These are phyloP conservation scores for Brienomyrus brachyistius DNA, from an alignment of 2,113 vertebrate species.

Conservation along the genomic window DNA sequence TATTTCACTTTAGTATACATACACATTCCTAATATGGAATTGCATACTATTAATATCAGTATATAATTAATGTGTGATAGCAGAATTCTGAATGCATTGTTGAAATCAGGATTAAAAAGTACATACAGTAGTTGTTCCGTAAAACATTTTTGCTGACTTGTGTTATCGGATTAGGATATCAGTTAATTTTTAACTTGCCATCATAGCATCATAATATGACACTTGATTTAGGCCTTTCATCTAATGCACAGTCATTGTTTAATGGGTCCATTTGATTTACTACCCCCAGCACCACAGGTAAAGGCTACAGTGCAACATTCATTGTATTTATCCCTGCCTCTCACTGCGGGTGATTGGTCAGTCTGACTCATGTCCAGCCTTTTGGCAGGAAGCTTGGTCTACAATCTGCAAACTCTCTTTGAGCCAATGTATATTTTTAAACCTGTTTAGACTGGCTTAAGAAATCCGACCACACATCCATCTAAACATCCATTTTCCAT, in stretches of 20 bases:
- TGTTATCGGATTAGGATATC: not conserved
- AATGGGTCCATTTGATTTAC: not conserved
- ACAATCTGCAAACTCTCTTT: not conserved
- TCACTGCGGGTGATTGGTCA: not conserved
- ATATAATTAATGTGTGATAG: too few relatives aligned
- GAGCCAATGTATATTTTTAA: not conserved
- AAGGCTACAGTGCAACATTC: not conserved
- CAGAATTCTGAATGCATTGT: too few relatives aligned
- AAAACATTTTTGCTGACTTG: not conserved
- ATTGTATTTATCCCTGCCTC: not conserved
- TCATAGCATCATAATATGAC: not conserved
- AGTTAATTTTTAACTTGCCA: not conserved
- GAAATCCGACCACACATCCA: not conserved
- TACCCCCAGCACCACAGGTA: not conserved
- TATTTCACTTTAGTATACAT: too few relatives aligned
- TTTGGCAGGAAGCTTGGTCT: not conserved
- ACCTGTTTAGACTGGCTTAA: not conserved
- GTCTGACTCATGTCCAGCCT: not conserved
- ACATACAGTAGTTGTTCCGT: too few relatives aligned
- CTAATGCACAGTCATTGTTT: not conserved
- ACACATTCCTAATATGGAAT: not conserved
- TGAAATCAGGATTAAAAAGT: too few relatives aligned
- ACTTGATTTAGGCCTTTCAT: not conserved
- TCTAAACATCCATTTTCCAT: not conserved
- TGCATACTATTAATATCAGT: not conserved